Percentiles rank a stretch among this genome's conserved stretches.
These are phyloP conservation scores for Drosophila miranda DNA, from an alignment of 1,140 invertebrate genomes.

Conservation along the genomic window DNA sequence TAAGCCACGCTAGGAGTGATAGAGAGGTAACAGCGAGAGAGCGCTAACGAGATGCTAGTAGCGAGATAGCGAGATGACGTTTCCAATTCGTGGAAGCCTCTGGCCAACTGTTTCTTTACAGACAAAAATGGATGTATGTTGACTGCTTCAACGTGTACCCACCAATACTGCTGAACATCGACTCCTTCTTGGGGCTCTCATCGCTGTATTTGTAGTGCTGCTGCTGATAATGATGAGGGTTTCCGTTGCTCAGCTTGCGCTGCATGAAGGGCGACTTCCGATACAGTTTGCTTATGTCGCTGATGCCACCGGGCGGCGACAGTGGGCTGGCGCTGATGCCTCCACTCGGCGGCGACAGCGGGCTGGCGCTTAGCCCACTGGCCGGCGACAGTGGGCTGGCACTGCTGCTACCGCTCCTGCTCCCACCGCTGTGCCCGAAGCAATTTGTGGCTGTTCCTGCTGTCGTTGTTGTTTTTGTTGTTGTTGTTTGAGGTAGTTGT, in stretches of 20 bases:
- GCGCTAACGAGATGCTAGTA: too few relatives aligned
- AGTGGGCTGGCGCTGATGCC: slow-evolving; percentile 33
- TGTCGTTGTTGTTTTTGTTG: slow-evolving; percentile 25
- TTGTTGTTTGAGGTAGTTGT: slow-evolving; percentile 77
- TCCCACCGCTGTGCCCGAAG: slow-evolving; percentile 45
- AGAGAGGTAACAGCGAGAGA: too few relatives aligned
- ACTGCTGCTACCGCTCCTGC: slow-evolving; percentile 16
- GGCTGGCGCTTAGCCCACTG: slow-evolving; percentile 4
- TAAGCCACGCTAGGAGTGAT: not conserved
- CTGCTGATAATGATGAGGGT: slow-evolving; percentile 30
- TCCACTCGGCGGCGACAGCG: slow-evolving; percentile 28
- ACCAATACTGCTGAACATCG: slow-evolving; percentile 78
- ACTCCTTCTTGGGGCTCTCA: slow-evolving; percentile 80
- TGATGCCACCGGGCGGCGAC: slow-evolving; percentile 30
- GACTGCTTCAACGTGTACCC: not conserved
- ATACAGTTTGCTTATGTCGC: slow-evolving; percentile 69
- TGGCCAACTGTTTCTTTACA: too few relatives aligned
- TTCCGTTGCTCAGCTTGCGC: slow-evolving; percentile 74
- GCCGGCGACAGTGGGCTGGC: slow-evolving; percentile 23
- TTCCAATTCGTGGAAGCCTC: not conserved
- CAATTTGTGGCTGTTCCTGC: slow-evolving; percentile 40
- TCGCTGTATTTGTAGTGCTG: slow-evolving; percentile 55
- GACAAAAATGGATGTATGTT: too few relatives aligned
- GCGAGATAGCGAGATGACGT: too few relatives aligned
- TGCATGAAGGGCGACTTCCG: slow-evolving; percentile 80